Conservation (phyloP, 2,888 invertebrate genomes). For the Tetragnatha montana region DNA sequence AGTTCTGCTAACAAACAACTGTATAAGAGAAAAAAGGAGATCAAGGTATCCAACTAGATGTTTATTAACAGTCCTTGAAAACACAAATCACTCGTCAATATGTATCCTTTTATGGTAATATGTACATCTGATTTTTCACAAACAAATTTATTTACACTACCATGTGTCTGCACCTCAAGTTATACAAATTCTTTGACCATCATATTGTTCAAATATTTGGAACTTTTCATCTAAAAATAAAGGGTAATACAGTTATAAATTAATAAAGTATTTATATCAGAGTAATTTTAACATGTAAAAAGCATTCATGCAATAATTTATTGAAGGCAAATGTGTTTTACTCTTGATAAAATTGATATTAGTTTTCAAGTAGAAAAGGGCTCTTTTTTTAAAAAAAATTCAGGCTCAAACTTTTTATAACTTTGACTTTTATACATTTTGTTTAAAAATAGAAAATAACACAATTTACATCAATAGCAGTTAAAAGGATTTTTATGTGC, state of each 20-base stretch:
- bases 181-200: constrained; percentile 69
- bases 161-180: constrained; percentile 53
- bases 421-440: too few species aligned
- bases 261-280: not conserved
- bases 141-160: constrained; percentile 45
- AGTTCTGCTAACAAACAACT: too few species aligned
- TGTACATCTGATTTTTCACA: constrained; percentile 62
- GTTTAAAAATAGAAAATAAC: too few species aligned
- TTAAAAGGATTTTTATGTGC: too few species aligned
- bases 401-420: too few species aligned
- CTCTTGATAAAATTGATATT: too few species aligned
- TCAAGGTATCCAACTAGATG: constrained; percentile 52
- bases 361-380: too few species aligned
- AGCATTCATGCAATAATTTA: too few species aligned
- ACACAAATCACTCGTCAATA: constrained; percentile 37
- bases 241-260: not conserved
- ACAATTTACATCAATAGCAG: too few species aligned
- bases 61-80: constrained; percentile 60
- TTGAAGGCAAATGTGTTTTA: too few species aligned
- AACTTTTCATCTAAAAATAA: constrained; percentile 61
- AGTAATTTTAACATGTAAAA: not conserved
- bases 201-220: constrained; percentile 67
- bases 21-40: not conserved
- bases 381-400: too few species aligned
- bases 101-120: constrained; percentile 57